A percentile compares a stretch with the other conserved stretches of the same genome.
Conservation (phyloP, 2,888 invertebrate species). For the Strigamia crassipes region DNA sequence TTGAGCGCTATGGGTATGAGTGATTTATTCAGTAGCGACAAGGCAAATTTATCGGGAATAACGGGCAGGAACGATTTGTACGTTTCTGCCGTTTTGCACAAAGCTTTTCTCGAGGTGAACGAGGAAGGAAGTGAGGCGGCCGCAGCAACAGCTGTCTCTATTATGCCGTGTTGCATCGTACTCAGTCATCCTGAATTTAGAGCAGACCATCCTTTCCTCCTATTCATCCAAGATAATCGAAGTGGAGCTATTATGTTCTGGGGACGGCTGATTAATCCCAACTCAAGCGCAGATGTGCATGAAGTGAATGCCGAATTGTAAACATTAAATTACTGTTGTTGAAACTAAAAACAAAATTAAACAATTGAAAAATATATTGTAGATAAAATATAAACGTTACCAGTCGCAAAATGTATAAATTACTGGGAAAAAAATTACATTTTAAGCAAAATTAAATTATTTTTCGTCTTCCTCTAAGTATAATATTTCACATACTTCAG, state of each 20-base stretch:
- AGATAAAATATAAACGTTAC: no score
- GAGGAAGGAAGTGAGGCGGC: conserved; percentile 87
- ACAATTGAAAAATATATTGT: no score
- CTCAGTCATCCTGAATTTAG: conserved; percentile 46
- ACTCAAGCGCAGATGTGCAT: no score
- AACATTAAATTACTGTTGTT: no score
- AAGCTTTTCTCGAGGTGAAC: conserved; percentile 82
- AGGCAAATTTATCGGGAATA: conserved; percentile 48
- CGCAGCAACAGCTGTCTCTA: conserved; percentile 65
- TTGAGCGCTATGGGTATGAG: conserved; percentile 43
- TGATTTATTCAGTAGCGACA: conserved; percentile 37
- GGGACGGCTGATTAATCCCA: not conserved
- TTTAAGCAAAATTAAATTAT: no score
- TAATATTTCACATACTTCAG: no score
- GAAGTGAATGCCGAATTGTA: no score
- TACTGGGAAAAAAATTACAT: no score
- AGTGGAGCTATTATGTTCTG: not conserved
- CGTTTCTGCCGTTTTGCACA: conserved; percentile 77
- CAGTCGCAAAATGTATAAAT: no score
- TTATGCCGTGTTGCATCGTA: not conserved
- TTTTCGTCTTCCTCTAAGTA: no score
- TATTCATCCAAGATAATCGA: conserved; percentile 51
- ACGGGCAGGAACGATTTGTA: conserved; percentile 57
- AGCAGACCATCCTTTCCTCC: conserved; percentile 52
- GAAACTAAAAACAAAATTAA: no score